Base-by-base conservation (phyloP, 2,888 invertebrate species). In the Erpobdella octoculata region DNA sequence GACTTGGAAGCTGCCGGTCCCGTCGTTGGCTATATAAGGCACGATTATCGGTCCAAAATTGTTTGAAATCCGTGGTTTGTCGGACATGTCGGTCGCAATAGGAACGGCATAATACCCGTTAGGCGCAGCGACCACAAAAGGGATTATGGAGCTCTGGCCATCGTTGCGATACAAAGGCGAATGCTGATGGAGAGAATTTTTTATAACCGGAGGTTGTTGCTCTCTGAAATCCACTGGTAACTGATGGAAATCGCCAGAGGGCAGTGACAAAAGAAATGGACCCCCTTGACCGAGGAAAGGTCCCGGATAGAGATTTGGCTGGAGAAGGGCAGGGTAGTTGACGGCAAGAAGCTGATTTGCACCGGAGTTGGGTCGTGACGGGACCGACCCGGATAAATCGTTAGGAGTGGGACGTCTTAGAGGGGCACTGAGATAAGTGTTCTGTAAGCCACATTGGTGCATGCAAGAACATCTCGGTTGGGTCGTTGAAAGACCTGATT, bases 391-490 rank as follows among this genome's bases (percentile, higher is more conserved):
- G 21, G 53, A 53, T n/a, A n/a, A n/a, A 53, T 21, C 28, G 21
- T 53, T 21, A 53, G 21, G 4, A 28, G 53, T 6, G 0, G 53
- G 53, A 6, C 53, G 53, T 53, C 28, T 53, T 21, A 53, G 28
- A 6, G 53, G 53, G 1, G 53, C 21, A 9, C 21, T 25, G 28
- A 53, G 53, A 53, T 53, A 53, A 6, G 53, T 53, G 53, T 53
- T 28, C n/a, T 28, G 21, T 2, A 53, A 28, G 28, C 53, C 53
- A 53, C 53, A 53, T 15, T 53, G 53, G 15, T 53, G 53, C 53
- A 53, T 53, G 53, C 53, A 53, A n/a, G 53, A 53, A 28, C 53
- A 53, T n/a, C 28, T 53, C 28, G 53, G 53, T 25, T 53, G 53
- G 28, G 28, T 28, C 28, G 21, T 28, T 53, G 53, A n/a, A 5